Evolutionary conservation across 2,113 vertebrate species (phyloP), one percentile per base, ranked within the genome.

Genomic region (Danio rerio): DNA sequence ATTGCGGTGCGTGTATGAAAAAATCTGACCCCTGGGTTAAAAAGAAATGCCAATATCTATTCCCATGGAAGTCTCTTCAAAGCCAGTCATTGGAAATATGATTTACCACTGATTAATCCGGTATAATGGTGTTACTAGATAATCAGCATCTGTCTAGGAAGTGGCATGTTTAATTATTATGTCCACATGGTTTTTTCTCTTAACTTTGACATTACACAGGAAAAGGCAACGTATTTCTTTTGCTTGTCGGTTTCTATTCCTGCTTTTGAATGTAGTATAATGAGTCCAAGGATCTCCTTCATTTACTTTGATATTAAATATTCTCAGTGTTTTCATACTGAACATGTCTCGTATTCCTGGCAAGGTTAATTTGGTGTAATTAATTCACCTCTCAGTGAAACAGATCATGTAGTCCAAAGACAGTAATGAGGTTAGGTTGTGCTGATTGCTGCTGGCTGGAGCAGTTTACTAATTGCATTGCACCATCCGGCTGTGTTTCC

Each of bases 1-100:
- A 21, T 63, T 62, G 50, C 76, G n/a, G 58, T 65, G 16, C 55
- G 7, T 56, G 68, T 56, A 43, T 71, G 49, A 75, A 75, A 79
- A 81, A 65, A 77, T 71, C 65, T 76, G 75, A 82, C 69, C 75
- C 50, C 69, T 69, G 55, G 62, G 80, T 84, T 81, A 84, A 75
- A 84, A 16, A 81, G 56, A 79, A 86, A 76, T 13, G 70, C 69
- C 83, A 80, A 52, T 80, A 55, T 82, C 82, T 70, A 61, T 68
- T 84, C 66, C 50, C 75, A 70, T 69, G 16, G 6, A 84, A 68
- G 78, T 70, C 13, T 84, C 78, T 81, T 63, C 71, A 68, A 70
- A 59, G 66, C 53, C 42, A 81, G 66, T 84, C 71, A 84, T 49
- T 68, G 55, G 45, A 81, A 81, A 84, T 81, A 76, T 40, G 66